Evolutionary conservation across 2,888 invertebrate species (phyloP).

Genomic region (Thymelicus sylvestris): DNA sequence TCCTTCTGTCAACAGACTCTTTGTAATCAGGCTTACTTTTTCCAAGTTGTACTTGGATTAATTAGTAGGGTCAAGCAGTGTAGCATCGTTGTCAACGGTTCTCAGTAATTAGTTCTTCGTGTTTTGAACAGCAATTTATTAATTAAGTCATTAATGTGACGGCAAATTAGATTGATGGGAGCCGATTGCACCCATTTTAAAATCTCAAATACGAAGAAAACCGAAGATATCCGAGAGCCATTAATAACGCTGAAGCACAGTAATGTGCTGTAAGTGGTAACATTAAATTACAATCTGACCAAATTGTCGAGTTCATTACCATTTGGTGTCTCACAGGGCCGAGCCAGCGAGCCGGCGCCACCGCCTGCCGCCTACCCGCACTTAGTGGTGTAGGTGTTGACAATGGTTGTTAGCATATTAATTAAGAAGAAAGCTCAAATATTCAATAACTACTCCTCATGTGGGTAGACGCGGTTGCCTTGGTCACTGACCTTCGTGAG

Average conservation of each 20-base stretch:
- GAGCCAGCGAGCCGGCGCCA: not conserved
- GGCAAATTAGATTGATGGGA: too few relatives aligned
- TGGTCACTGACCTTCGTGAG: constrained; percentile 42
- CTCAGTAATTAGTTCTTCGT: too few relatives aligned
- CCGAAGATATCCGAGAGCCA: not conserved
- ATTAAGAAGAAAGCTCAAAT: constrained; percentile 80
- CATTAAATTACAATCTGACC: constrained; percentile 9
- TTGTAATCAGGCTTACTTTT: too few relatives aligned
- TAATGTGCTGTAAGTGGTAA: not conserved
- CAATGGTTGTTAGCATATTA: constrained; percentile 82
- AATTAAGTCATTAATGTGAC: too few relatives aligned
- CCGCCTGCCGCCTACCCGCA: constrained; percentile 57
- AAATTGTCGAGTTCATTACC: constrained; percentile 15
- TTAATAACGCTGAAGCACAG: not conserved
- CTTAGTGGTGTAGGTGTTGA: constrained; percentile 71
- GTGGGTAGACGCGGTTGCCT: constrained; percentile 33
- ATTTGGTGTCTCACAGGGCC: not conserved
- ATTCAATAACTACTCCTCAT: constrained; percentile 59
- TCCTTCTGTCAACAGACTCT: too few relatives aligned
- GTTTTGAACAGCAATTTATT: too few relatives aligned
- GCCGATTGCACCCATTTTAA: too few relatives aligned
- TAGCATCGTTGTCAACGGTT: too few relatives aligned
- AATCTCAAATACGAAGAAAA: not conserved
- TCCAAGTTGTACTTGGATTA: too few relatives aligned
- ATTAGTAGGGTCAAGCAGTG: too few relatives aligned